These are phyloP conservation scores for Enteromius trimaculatus DNA, from an alignment of 2,797 vertebrate species.

Conservation along the genomic window DNA sequence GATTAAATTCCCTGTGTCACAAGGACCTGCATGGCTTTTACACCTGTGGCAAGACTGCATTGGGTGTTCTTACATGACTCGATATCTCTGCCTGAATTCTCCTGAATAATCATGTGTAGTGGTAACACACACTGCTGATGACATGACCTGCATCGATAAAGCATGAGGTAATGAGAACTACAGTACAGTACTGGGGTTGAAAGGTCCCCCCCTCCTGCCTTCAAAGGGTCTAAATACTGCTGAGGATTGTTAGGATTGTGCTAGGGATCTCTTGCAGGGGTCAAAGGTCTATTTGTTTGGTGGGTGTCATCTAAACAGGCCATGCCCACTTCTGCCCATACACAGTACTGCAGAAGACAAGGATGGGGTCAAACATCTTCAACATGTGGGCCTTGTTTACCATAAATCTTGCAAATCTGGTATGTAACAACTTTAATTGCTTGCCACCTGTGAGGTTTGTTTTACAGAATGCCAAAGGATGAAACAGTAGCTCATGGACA, in stretches of 20 bases:
- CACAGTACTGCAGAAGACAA: slow-evolving; percentile 63
- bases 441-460: slow-evolving; percentile 61
- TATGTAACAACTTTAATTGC: slow-evolving; percentile 70
- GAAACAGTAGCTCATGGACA: slow-evolving; percentile 49
- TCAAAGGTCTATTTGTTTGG: slow-evolving; percentile 68
- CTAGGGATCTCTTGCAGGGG: slow-evolving; percentile 69
- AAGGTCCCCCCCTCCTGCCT: slow-evolving; percentile 52
- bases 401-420: slow-evolving; percentile 66
- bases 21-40: slow-evolving; percentile 22
- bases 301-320: slow-evolving; percentile 72
- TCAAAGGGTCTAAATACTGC: slow-evolving; percentile 65
- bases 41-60: slow-evolving; percentile 16
- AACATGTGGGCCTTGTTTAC: slow-evolving; percentile 26
- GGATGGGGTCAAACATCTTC: slow-evolving; percentile 62
- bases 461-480: slow-evolving; percentile 56
- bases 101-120: slow-evolving; percentile 56
- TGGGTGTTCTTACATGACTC: slow-evolving; percentile 19
- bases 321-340: slow-evolving; percentile 60
- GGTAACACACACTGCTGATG: slow-evolving; percentile 54
- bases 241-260: slow-evolving; percentile 66
- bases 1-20: slow-evolving; percentile 9
- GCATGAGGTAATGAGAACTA: slow-evolving; percentile 79
- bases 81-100: slow-evolving; percentile 39
- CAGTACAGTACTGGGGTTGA: slow-evolving; percentile 61
- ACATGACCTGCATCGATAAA: slow-evolving; percentile 72